A percentile compares a stretch with the other conserved stretches of the same genome.
These are phyloP conservation scores for Neodon shergylaensis DNA, from an alignment of 2,113 vertebrate genomes.

Conservation along the genomic window DNA sequence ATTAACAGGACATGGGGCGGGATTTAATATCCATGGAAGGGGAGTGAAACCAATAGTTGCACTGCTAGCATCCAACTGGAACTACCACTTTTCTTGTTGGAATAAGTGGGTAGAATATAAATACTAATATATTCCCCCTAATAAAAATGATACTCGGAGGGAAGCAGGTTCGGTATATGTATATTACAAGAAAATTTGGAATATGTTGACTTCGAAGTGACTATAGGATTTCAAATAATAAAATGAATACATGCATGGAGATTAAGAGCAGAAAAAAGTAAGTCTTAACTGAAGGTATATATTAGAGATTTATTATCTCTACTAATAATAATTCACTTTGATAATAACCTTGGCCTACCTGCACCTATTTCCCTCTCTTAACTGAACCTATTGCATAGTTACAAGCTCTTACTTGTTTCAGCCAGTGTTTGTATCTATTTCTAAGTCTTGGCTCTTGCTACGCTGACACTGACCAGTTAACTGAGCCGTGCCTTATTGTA, in stretches of 20 bases:
- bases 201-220: neutral
- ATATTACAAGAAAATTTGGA: neutral
- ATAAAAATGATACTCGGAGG: neutral
- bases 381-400: neutral
- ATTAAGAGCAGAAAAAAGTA: neutral
- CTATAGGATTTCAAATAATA: neutral
- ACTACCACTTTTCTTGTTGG: neutral
- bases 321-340: neutral
- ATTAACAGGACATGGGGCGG: neutral
- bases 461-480: neutral
- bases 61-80: neutral
- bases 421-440: neutral
- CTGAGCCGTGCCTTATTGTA: neutral
- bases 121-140: neutral
- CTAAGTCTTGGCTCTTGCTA: neutral
- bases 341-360: neutral
- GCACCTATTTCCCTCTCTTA: slow-evolving; percentile 34
- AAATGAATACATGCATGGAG: neutral
- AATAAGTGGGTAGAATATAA: slow-evolving; percentile 3
- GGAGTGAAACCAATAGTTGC: neutral
- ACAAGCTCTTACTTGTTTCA: neutral
- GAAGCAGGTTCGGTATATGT: neutral
- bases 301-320: neutral
- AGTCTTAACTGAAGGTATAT: neutral
- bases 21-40: neutral